These are phyloP conservation scores for Ceratosolen solmsi DNA, from an alignment of 1,140 invertebrate species.

Conservation along the genomic window DNA sequence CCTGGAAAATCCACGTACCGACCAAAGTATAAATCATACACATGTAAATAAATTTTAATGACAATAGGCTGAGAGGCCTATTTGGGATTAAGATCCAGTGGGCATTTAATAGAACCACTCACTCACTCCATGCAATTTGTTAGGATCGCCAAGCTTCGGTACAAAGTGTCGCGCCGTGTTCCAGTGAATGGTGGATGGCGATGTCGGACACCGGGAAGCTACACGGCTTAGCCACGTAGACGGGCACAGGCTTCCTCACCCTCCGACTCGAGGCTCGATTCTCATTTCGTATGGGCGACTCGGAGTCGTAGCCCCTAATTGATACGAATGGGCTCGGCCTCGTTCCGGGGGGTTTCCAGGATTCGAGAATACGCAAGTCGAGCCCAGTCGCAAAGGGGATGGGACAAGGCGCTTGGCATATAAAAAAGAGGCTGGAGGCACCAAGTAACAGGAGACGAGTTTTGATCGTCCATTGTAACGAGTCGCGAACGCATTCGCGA, in stretches of 20 bases:
- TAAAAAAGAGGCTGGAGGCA: neutral
- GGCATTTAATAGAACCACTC: too few species aligned
- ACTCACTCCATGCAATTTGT: neutral
- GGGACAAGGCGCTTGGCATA: neutral
- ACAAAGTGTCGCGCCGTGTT: too few species aligned
- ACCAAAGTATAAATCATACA: too few species aligned
- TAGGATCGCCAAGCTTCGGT: neutral
- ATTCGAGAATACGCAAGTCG: neutral
- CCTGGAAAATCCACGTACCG: too few species aligned
- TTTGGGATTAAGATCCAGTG: too few species aligned
- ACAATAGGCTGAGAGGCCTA: too few species aligned
- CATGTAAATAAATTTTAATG: too few species aligned
- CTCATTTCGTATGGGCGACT: slow-evolving; percentile 68
- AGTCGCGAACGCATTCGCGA: neutral
- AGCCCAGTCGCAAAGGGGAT: too few species aligned
- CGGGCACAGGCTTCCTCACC: neutral
- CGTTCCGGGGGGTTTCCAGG: neutral
- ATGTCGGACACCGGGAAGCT: neutral
- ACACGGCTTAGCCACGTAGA: neutral
- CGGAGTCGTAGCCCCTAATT: slow-evolving; percentile 64
- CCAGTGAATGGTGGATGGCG: too few species aligned
- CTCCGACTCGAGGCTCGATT: slow-evolving; percentile 50
- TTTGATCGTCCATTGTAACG: neutral
- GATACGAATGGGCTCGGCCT: slow-evolving; percentile 65
- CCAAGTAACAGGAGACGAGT: neutral